Percentiles rank a stretch among this genome's conserved stretches.
Conservation (phyloP, 2,113 vertebrate species). For the Tragelaphus imberbis region DNA sequence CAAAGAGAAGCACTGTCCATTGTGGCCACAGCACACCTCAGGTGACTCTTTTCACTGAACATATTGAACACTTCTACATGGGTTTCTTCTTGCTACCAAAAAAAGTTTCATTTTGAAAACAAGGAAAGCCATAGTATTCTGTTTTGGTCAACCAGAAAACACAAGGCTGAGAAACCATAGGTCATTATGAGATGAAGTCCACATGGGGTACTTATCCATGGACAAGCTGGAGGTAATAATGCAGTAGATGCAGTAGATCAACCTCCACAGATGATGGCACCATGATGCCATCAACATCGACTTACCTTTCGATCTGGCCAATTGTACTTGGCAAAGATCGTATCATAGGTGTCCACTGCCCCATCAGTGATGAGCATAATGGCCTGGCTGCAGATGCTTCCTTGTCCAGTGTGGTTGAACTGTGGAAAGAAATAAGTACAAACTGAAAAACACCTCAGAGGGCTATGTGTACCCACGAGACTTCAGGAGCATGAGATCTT, state of each 20-base stretch:
- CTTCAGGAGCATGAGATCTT: neutral
- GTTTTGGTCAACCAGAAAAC: conserved; percentile 17
- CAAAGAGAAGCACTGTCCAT: neutral
- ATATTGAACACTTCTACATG: rapidly evolving
- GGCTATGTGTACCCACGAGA: neutral
- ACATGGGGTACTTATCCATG: neutral
- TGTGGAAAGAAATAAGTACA: conserved; percentile 67
- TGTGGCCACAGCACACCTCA: neutral
- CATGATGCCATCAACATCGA: neutral
- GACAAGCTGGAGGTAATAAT: neutral
- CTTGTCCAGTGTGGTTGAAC: conserved; percentile 97
- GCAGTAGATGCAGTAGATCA: too few species aligned
- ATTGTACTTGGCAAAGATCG: conserved; percentile 96
- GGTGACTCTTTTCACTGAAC: neutral
- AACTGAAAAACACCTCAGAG: neutral
- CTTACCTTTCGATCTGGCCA: conserved; percentile 98
- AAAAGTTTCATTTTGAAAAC: neutral
- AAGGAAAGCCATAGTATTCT: neutral
- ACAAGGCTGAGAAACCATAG: conserved; percentile 8
- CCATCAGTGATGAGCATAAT: conserved; percentile 99
- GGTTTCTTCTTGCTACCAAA: neutral
- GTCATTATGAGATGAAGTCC: conserved; percentile 13
- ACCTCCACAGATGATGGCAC: rapidly evolving
- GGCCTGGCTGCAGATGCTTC: conserved; percentile 97
- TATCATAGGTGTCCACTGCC: conserved; percentile 95